Evolutionary conservation across 2,113 vertebrate genomes (phyloP), one percentile per base, ranked within the genome.

Genomic region (Ceyx melanurus): DNA sequence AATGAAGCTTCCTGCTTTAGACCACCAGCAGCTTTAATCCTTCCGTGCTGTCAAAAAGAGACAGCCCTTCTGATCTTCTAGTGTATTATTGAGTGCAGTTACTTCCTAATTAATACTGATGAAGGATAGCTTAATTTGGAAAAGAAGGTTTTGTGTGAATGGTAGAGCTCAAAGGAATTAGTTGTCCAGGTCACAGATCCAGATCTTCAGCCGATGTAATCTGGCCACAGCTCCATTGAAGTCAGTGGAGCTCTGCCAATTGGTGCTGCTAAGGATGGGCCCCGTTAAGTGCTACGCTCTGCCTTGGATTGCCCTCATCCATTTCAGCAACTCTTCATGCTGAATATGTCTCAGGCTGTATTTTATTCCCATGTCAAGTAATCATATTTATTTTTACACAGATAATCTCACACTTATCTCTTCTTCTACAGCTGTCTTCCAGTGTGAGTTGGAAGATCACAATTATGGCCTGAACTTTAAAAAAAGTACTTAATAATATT

Each of bases 31-130:
- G 26, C 46, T 93, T 91, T 89, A 94, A 74, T 71, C 56, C 78
- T 57, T 84, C 57, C 10, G 7, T 48, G 53, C 61, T 91, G 20
- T 66, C 87, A 91, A 81, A 82, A 92, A 86, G 57, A 84, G 82
- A 46, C 43, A 93, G 15, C 15, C 3, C 12, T 74, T 94, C 89
- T 92, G 74, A 94, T 93, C 64, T 66, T 78, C 45, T 66, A 73
- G 42, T 70, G 10, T 46, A 54, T 73, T 87, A 77, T 31, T 76
- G 62, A 85, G 31, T 76, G 46, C 17, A 73, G 78, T 76, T 85
- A 50, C 70, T 75, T 29, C 31, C 28, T 90, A 89, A 93, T 87
- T 95, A 88, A 76, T 65, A 62, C 33, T 70, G 58, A 87, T 40
- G 54, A 84, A 81, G 10, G 16, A 68, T 37, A 70, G 35, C 62